These are phyloP conservation scores for Argyrosomus regius DNA, from an alignment of 2,797 vertebrate genomes.

Conservation along the genomic window DNA sequence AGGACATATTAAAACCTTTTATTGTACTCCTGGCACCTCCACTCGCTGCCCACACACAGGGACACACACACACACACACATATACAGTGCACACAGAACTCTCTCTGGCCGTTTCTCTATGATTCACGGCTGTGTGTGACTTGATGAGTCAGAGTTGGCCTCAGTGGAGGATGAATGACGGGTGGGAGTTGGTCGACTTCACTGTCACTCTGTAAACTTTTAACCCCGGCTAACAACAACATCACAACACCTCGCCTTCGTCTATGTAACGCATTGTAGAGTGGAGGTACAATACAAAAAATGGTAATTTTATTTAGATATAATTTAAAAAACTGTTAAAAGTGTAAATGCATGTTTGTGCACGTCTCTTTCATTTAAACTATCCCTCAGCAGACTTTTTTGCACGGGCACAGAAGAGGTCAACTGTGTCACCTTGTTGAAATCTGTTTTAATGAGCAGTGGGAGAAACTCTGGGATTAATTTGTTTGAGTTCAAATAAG, in stretches of 20 bases:
- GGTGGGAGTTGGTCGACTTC: conserved; percentile 23
- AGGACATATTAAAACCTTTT: conserved; percentile 58
- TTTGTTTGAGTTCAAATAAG: background rate
- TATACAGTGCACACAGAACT: conserved; percentile 7
- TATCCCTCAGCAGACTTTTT: background rate
- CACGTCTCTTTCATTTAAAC: background rate
- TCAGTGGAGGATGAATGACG: conserved; percentile 43
- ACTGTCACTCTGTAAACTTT: conserved; percentile 38
- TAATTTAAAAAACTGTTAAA: background rate
- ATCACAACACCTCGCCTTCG: background rate
- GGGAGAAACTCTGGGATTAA: background rate
- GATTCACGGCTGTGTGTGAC: conserved; percentile 58
- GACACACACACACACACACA: conserved; percentile 10
- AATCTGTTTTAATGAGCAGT: background rate
- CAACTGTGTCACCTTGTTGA: background rate
- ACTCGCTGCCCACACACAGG: conserved; percentile 19
- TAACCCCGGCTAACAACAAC: conserved; percentile 21
- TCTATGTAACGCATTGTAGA: background rate
- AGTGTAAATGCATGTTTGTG: background rate
- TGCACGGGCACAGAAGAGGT: background rate
- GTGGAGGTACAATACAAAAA: background rate
- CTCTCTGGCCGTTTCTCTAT: conserved; percentile 63
- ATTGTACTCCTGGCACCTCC: conserved; percentile 46
- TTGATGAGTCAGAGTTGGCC: conserved; percentile 68
- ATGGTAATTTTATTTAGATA: too few relatives aligned